phyloP scores from a whole-genome alignment of 2,113 vertebrate species.

The Stegastes partitus region DNA sequence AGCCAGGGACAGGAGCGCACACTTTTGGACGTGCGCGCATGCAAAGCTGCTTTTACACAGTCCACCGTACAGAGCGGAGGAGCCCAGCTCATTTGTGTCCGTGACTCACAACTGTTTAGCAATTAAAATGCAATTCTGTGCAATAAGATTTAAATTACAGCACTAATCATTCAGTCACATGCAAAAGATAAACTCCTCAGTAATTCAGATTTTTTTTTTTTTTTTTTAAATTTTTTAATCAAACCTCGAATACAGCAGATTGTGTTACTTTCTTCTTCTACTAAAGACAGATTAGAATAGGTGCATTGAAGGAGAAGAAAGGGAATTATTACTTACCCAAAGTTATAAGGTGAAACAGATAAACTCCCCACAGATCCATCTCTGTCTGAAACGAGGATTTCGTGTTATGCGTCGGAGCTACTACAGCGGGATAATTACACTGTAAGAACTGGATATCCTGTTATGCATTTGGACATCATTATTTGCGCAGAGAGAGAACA shows the following conservation, averaged over 20 bases:
- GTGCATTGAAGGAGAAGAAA: background rate
- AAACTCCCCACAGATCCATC: slow-evolving; percentile 85
- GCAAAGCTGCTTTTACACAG: background rate
- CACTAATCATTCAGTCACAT: background rate
- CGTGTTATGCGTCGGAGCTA: slow-evolving; percentile 43
- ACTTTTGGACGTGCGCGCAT: slow-evolving; percentile 8
- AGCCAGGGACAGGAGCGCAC: background rate
- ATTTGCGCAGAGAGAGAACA: background rate
- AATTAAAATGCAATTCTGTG: background rate
- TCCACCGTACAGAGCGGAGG: background rate
- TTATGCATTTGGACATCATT: slow-evolving; percentile 47
- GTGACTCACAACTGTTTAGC: background rate
- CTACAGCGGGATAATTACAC: slow-evolving; percentile 53
- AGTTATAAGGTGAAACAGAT: slow-evolving; percentile 80
- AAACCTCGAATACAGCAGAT: background rate
- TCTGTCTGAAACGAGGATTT: slow-evolving; percentile 39
- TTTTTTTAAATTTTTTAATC: too few relatives aligned
- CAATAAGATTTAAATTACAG: background rate
- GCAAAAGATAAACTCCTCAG: background rate
- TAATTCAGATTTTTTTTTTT: background rate
- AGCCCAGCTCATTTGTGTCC: background rate
- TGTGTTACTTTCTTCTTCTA: background rate
- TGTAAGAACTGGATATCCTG: slow-evolving; percentile 43
- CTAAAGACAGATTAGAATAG: background rate
- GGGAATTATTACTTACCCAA: slow-evolving; percentile 76